Conservation (phyloP, 1,140 invertebrate species). For the Calycopis cecrops region DNA sequence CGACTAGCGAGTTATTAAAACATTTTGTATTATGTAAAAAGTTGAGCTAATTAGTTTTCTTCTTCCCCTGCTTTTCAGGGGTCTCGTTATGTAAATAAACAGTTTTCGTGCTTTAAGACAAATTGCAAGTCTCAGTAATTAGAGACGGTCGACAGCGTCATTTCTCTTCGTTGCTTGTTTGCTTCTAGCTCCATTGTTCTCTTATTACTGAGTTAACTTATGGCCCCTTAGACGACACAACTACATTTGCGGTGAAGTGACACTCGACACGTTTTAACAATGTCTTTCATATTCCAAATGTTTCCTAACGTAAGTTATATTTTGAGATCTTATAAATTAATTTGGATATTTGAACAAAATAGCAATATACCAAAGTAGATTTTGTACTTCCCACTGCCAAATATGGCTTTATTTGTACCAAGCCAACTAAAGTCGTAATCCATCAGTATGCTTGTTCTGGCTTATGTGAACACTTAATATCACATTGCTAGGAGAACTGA, state of each 20-base stretch:
- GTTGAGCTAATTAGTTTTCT: conserved; percentile 27
- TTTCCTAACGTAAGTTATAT: too few species aligned
- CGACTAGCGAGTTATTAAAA: conserved; percentile 12
- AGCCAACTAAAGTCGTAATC: too few species aligned
- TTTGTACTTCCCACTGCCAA: too few species aligned
- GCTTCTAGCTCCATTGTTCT: conserved; percentile 29
- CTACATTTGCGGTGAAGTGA: conserved; percentile 1
- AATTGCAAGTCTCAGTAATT: conserved; percentile 35
- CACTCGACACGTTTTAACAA: too few species aligned
- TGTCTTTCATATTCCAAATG: too few species aligned
- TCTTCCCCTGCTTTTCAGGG: conserved; percentile 25
- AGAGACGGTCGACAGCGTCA: conserved; percentile 24
- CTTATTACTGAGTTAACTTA: conserved; percentile 3
- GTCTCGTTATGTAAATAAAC: conserved; percentile 29
- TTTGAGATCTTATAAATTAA: too few species aligned
- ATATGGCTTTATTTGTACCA: too few species aligned
- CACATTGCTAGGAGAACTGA: too few species aligned
- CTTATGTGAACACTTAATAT: too few species aligned
- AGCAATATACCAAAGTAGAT: too few species aligned
- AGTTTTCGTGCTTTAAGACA: conserved; percentile 29
- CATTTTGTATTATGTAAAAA: conserved; percentile 4
- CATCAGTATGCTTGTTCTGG: too few species aligned
- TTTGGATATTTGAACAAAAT: too few species aligned
- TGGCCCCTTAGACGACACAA: not conserved
- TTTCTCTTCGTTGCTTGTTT: conserved; percentile 27